Evolutionary conservation across 2,888 invertebrate species (phyloP), one percentile per base, ranked within the genome.

Genomic region (Metalampra italica): DNA sequence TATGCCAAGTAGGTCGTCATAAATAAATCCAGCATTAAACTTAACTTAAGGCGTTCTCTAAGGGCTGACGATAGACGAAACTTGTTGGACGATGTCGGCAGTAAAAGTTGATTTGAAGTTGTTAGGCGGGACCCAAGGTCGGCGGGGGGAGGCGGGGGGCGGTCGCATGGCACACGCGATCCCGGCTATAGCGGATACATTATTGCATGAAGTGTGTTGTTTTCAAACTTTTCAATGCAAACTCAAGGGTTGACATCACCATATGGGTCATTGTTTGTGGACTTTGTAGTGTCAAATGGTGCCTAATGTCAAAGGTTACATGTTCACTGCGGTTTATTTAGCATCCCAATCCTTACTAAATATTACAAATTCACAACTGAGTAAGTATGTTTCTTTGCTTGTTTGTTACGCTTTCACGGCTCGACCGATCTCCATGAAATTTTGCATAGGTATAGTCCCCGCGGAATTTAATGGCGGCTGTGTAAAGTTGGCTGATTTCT

Each of bases 91-190:
- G 50, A 46, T 46, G 40, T 46, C 29, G 15, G 51, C 42, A 47
- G 47, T 51, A 51, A 51, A 51, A 51, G 51, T 51, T 51, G 51
- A 51, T 47, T 51, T 42, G 45, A 51, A 50, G 50, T 47, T 41
- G 47, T 50, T 46, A 50, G 46, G 14, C 46, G 39, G 40, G 51
- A 46, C 43, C 47, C 53, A 54, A 58, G 58, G 60, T 54, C 56
- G 50, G 36, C 13, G 41, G 47, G n/a, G n/a, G n/a, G n/a, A n/a
- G n/a, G n/a, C n/a, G n/a, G n/a, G n/a, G n/a, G 46, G 5, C 29
- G 40, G 51, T 53, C 34, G 49, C 55, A 49, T 55, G 59, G 46
- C 12, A 40, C 60, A 60, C 58, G 60, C 60, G 49, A 60, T 47
- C 48, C 39, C 29, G 40, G 40, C 29, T 34, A 30, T 49, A 45